Evolutionary conservation across 2,113 vertebrate genomes (phyloP).

Genomic region (Mirounga angustirostris): DNA sequence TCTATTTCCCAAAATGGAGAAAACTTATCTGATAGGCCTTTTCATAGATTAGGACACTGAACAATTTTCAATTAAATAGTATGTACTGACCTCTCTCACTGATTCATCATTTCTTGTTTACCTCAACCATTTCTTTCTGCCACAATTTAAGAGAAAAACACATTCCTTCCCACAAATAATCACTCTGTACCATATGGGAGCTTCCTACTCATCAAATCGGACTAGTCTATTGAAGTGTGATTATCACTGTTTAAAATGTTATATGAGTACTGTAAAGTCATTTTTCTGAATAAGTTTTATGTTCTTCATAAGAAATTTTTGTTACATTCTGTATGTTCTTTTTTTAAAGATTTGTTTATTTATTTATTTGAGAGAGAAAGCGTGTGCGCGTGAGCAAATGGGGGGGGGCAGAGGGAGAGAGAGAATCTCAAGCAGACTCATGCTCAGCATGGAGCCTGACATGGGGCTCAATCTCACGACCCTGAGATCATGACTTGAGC

Average conservation of each 20-base stretch:
- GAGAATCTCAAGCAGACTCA: not conserved
- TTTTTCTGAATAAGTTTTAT: not conserved
- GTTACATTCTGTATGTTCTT: not conserved
- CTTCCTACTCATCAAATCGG: not conserved
- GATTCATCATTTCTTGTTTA: not conserved
- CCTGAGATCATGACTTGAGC: not conserved
- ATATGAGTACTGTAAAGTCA: too few relatives aligned
- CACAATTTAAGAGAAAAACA: not conserved
- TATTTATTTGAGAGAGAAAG: not conserved
- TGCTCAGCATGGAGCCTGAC: not conserved
- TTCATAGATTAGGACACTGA: not conserved
- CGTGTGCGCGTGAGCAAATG: not conserved
- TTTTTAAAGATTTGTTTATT: not conserved
- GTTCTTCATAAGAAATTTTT: not conserved
- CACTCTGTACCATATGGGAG: not conserved
- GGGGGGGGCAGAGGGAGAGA: not conserved
- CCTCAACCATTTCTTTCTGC: not conserved
- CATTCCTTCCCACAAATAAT: not conserved
- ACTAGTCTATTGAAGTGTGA: not conserved
- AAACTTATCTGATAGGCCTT: not conserved
- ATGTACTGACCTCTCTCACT: not conserved
- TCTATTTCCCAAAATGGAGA: not conserved
- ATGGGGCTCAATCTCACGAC: not conserved
- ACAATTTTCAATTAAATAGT: not conserved
- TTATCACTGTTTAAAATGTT: not conserved